A percentile compares a stretch with the other conserved stretches of the same genome.
Conservation (phyloP, 2,888 invertebrate genomes). For the Patella pellucida region DNA sequence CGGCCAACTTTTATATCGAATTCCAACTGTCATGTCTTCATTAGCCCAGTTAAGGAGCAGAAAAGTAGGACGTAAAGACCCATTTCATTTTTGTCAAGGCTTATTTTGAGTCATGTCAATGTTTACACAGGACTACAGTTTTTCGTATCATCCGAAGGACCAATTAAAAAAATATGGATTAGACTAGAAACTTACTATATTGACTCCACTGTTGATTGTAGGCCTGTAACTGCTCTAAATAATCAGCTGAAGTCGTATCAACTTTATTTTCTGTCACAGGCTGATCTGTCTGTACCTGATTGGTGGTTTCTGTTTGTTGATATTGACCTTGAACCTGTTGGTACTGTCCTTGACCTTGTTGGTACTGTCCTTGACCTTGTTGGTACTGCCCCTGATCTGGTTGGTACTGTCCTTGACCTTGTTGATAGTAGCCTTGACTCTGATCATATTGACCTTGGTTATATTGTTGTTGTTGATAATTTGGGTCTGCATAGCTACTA, state of each 20-base stretch:
- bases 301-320: constrained; percentile 30
- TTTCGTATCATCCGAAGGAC: no score
- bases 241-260: neutral
- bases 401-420: constrained; percentile 4
- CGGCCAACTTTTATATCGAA: no score
- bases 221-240: neutral
- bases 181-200: neutral
- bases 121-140: no score
- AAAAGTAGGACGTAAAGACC: no score
- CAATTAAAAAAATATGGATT: no score
- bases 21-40: no score
- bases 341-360: constrained; percentile 14
- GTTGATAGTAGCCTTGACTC: constrained; percentile 8
- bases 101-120: no score
- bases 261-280: neutral
- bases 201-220: neutral
- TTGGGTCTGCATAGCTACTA: neutral
- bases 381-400: neutral
- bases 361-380: constrained; percentile 6
- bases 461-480: constrained; percentile 27
- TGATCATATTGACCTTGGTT: constrained; percentile 14
- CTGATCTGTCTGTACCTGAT: constrained; percentile 26
- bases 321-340: constrained; percentile 10
- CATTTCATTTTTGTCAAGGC: no score
- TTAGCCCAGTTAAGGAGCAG: no score